Evolutionary conservation across 2,113 vertebrate species (phyloP), one percentile per base, ranked within the genome.

Genomic region (Lophius piscatorius): DNA sequence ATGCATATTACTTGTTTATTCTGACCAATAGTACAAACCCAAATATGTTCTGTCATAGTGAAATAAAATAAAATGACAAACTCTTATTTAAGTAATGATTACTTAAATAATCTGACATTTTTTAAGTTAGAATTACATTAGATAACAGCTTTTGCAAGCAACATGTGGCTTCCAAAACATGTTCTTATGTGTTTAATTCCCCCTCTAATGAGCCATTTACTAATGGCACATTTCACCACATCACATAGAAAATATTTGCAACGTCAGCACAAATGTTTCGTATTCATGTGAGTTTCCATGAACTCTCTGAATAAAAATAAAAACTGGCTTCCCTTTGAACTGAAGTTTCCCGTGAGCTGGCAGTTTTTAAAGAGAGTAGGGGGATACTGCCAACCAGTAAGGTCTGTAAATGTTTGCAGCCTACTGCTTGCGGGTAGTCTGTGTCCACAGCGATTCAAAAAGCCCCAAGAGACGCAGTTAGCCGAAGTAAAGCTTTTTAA

Each of bases 341-440:
- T 58, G 1, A 21, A 52, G 62, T 77, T 55, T 75, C 63, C 70
- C 48, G 3, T 34, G 55, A 74, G 42, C 26, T 67, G 41, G 48
- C 50, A 22, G 28, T 57, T 64, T 66, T 80, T 77, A 78, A 80
- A 81, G 72, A 63, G 70, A 68, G 71, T 5, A 3, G 5, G 58
- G 13, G 24, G 41, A 61, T 9, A 33, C 63, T 83, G 87, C 89
- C 87, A 87, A 78, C 48, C 79, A 46, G 64, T 24, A n/a, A 77
- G 82, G 46, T 76, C 52, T 74, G 46, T 84, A 80, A 91, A 84
- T 79, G 78, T 86, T 87, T 78, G 76, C 70, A 70, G 72, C 52
- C 50, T 54, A 41, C 46, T 45, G 75, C 66, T 29, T 60, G 60
- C 49, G 44, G 55, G 44, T 51, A 68, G 72, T 34, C 66, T 39